Base-by-base conservation (phyloP, 2,797 vertebrate genomes). In the Avahi laniger region DNA sequence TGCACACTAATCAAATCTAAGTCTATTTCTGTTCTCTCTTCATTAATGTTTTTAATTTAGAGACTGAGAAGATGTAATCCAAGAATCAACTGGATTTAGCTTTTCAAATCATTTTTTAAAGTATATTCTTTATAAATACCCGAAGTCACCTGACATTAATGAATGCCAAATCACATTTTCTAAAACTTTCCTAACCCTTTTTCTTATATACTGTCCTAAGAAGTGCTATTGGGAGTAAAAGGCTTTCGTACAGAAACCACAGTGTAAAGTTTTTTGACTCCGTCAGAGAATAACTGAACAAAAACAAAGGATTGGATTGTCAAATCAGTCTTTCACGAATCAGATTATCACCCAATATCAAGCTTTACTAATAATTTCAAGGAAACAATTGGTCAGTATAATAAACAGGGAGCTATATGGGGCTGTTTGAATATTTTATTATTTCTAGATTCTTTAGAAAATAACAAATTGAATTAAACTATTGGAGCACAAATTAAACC, bases 21-120 rank as follows among this genome's bases (percentile, higher is more conserved):
- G 35, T 28, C 33, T 2, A 3, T 35, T n/a, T 94, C 50, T 76
- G 5, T 4, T 81, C 7, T 79, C 11, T 26, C 17, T 80, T 85
- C 2, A 10, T 50, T 52, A 79, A 87, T 81, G 15, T 52, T 83
- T 95, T 89, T 38, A 76, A 91, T 73, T 81, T 38, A 63, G 13
- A 84, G 30, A 52, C 12, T 8, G 13, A 72, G 22, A 80, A 46
- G 22, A 15, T 6, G 1, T 76, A 76, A 83, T 63, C 7, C 30
- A 75, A 15, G 8, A 63, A 92, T 92, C 52, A 82, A 50, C n/a
- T 70, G 22, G 4, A 90, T 59, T 69, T 26, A 82, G 4, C 4
- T 52, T 91, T 90, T 67, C 41, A 86, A 80, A 86, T 30, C 20
- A 54, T 43, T 63, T 7, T 91, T 61, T 81, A 73, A 94, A 57